Evolutionary conservation across 2,113 vertebrate genomes (phyloP), one percentile per base, ranked within the genome.

Genomic region (Hypocryptadius cinnamomeus): DNA sequence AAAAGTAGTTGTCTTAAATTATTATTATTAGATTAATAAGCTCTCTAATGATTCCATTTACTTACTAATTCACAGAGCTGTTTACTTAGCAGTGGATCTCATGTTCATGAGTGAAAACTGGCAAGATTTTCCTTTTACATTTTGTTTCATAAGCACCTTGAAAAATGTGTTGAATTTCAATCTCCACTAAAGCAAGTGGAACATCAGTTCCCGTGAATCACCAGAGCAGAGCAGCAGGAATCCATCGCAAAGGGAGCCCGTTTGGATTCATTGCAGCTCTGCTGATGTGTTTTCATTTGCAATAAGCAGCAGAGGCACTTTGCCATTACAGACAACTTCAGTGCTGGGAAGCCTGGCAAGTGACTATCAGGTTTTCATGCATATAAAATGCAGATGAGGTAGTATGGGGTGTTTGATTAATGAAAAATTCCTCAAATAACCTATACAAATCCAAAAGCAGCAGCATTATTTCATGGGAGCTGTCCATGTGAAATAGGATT

Each of bases 251-350:
- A 61, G 81, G 57, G 84, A 91, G 54, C 68, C 79, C 15, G 18
- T 81, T 80, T 91, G 92, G 91, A 94, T 89, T 94, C 93, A 87
- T 92, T 92, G 65, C 81, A 80, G 64, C 35, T 66, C 87, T 91
- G n/a, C 87, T 80, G 71, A 95, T 92, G 83, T 59, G 87, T 87
- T 93, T 92, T 89, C 81, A 66, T 91, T 87, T 93, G 81, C 84
- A 89, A n/a, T 91, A 73, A 89, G 61, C 84, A 82, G 66, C 82
- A 70, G 80, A 93, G 87, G 76, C 92, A 63, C 81, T n/a, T 44
- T 63, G 47, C 0, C 3, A 82, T 93, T 81, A 35, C 84, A 79
- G 63, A 82, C 42, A 79, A 72, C 63, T 92, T 61, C 39, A 85
- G 66, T 12, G 27, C 77, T 76, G 73, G 66, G 42, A 79, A 65